These are phyloP conservation scores for Acrossocheilus fasciatus DNA, from an alignment of 2,797 vertebrate genomes.

Conservation along the genomic window DNA sequence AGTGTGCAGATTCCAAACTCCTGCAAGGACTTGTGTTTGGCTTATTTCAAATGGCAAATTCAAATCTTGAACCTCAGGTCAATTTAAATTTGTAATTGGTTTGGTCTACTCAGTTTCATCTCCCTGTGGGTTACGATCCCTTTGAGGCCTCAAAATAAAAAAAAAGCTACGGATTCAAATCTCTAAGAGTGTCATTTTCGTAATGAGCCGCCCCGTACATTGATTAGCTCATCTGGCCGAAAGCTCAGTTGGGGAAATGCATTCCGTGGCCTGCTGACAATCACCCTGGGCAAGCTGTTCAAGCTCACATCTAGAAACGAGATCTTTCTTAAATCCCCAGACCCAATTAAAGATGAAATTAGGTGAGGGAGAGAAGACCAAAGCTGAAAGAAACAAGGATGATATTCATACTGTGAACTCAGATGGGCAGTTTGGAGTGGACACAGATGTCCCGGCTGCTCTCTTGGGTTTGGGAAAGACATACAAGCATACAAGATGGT, in stretches of 20 bases:
- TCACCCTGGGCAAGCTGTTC: slow-evolving; percentile 35
- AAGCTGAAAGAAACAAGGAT: slow-evolving; percentile 3
- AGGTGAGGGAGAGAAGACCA: slow-evolving; percentile 11
- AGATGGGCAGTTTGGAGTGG: background rate
- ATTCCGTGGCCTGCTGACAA: slow-evolving; percentile 37
- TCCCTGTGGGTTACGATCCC: background rate
- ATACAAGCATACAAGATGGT: background rate
- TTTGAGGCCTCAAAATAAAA: background rate
- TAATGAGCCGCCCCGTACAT: slow-evolving; percentile 25
- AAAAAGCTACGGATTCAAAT: background rate
- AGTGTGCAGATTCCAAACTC: background rate
- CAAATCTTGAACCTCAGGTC: background rate
- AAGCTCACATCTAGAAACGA: slow-evolving; percentile 36
- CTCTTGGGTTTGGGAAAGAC: background rate
- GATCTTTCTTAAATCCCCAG: slow-evolving; percentile 32
- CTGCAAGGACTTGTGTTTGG: background rate
- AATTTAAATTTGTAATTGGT: background rate
- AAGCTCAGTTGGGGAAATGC: slow-evolving; percentile 25
- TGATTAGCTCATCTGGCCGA: slow-evolving; percentile 46
- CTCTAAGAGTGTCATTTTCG: slow-evolving; percentile 43
- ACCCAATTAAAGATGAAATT: slow-evolving; percentile 34
- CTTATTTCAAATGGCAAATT: background rate
- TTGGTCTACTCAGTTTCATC: background rate
- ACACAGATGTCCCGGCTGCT: background rate
- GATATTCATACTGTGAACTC: background rate